Conservation (phyloP, 2,113 vertebrate genomes). For the Oceanodroma tethys region DNA sequence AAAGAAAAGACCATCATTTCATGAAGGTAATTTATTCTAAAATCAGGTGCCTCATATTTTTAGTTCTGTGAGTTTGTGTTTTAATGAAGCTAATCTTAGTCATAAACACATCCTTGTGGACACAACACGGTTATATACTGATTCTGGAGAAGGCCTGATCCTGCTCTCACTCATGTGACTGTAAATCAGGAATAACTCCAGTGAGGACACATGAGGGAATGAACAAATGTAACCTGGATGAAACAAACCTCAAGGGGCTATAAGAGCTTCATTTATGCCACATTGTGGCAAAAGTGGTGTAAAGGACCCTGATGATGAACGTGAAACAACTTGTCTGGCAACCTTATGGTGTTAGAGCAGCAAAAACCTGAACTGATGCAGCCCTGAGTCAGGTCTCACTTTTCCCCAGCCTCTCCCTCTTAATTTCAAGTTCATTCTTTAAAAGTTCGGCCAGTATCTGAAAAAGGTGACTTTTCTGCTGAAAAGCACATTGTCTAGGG, state of each 20-base stretch:
- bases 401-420: neutral
- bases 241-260: neutral
- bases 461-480: neutral
- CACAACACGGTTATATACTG: neutral
- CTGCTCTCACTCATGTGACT: neutral
- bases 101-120: neutral
- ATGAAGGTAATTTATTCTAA: slow-evolving; percentile 59
- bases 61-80: slow-evolving; percentile 3
- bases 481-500: neutral
- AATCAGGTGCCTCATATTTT: slow-evolving; percentile 54
- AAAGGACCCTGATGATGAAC: neutral
- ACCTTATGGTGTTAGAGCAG: neutral
- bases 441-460: neutral
- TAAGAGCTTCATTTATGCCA: neutral
- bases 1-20: slow-evolving; percentile 43
- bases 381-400: neutral
- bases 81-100: slow-evolving; percentile 42
- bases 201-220: neutral
- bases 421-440: neutral
- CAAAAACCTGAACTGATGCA: neutral
- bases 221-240: neutral
- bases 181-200: neutral
- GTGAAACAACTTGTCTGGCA: neutral
- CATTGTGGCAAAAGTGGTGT: neutral
- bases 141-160: neutral